A percentile compares a stretch with the other conserved stretches of the same genome.
phyloP scores from a whole-genome alignment of 2,888 invertebrate species.

The Drosophila tanythrix region DNA sequence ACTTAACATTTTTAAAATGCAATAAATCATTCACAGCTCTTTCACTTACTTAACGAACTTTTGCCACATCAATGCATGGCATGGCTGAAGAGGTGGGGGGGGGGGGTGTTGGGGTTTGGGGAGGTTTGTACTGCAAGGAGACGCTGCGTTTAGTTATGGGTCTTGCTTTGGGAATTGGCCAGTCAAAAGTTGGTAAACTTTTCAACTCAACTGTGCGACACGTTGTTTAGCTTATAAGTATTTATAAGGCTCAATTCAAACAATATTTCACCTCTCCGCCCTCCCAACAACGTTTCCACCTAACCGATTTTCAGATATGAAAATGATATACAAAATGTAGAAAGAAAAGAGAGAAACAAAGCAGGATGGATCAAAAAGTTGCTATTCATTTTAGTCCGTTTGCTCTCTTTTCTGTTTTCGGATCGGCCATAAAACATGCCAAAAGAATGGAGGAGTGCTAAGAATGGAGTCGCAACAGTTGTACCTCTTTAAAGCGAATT shows the following conservation, averaged over 20 bases:
- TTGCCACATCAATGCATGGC: slow-evolving; percentile 55
- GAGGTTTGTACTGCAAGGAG: background rate
- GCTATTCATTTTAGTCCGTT: slow-evolving; percentile 68
- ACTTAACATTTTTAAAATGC: slow-evolving; percentile 77
- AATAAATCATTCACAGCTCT: slow-evolving; percentile 80
- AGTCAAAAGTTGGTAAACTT: slow-evolving; percentile 62
- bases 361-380: slow-evolving; percentile 37
- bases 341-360: background rate
- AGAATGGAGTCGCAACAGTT: slow-evolving; percentile 24
- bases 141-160: background rate
- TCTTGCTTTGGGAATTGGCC: slow-evolving; percentile 45
- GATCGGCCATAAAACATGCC: slow-evolving; percentile 70
- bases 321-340: slow-evolving; percentile 25
- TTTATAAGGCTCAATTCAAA: slow-evolving; percentile 38
- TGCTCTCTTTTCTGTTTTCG: slow-evolving; percentile 38
- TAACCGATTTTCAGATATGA: slow-evolving; percentile 4
- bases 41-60: slow-evolving; percentile 81
- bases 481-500: background rate
- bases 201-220: slow-evolving; percentile 60
- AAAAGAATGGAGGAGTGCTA: slow-evolving; percentile 62
- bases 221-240: slow-evolving; percentile 63
- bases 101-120: background rate
- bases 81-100: background rate
- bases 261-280: slow-evolving; percentile 1
- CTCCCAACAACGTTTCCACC: background rate